Evolutionary conservation across 2,797 vertebrate genomes (phyloP), one percentile per base, ranked within the genome.

Genomic region (Eulemur coronatus): DNA sequence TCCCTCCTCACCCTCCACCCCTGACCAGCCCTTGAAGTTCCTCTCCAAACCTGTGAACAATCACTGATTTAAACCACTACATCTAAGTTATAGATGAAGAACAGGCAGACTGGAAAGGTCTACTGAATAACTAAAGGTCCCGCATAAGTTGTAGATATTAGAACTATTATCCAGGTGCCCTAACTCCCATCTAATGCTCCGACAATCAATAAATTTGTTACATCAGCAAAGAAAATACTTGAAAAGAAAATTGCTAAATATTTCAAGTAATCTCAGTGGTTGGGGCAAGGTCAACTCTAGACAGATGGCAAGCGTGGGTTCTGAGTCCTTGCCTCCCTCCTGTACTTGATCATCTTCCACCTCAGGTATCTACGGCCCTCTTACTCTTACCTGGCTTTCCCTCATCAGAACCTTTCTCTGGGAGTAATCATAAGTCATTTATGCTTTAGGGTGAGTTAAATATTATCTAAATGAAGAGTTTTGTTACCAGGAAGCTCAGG

Each of bases 401-500:
- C 13, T 67, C n/a, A 69, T 59, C 14, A 78, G 55, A 69, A 52
- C 24, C 17, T 81, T 73, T 79, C 87, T 52, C n/a, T 95, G 48
- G 89, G 35, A 84, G 81, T 52, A 95, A 85, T 67, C 14, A 14
- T 38, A 50, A 85, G 50, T 80, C 7, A 80, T 80, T 84, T 75
- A 80, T 65, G 63, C 7, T 89, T 89, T 43, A 95, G 30, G 4
- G 26, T 80, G 50, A 92, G 50, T 86, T 61, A 67, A 72, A 80
- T 35, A 67, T 80, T 80, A 90, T 81, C 33, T 50, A 84, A 93
- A 76, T 28, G 75, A 11, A 79, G 30, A 84, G 46, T 91, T 96
- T 57, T 79, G 15, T 80, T 84, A 78, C 24, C 33, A 52, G 76
- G 82, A 95, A 70, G 38, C 35, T 72, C 84, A 92, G 63, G 38